A percentile compares a stretch with the other conserved stretches of the same genome.
phyloP scores from a whole-genome alignment of 2,113 vertebrate genomes.

The Cynocephalus volans region DNA sequence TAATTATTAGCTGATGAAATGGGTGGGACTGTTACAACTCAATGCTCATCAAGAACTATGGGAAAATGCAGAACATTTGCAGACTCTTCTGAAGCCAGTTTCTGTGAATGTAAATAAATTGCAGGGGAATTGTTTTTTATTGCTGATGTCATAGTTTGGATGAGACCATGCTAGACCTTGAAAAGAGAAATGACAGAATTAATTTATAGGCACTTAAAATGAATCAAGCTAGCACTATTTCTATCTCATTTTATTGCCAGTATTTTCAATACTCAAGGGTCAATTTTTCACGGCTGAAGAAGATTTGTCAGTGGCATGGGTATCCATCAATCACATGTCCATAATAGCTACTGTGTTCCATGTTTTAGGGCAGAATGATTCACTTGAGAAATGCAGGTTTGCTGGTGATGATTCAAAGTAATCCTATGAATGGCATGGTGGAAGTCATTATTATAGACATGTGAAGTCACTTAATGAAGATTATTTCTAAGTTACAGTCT shows the following conservation, averaged over 20 bases:
- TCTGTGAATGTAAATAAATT: background rate
- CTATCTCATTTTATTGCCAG: constrained; percentile 27
- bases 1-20: constrained; percentile 6
- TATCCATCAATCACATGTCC: background rate
- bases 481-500: constrained; percentile 35
- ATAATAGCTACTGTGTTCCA: background rate
- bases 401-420: background rate
- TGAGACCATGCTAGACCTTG: constrained; percentile 31
- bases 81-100: background rate
- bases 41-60: background rate
- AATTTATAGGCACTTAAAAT: constrained; percentile 45
- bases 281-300: constrained; percentile 34
- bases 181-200: constrained; percentile 34
- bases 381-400: constrained; percentile 13
- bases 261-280: constrained; percentile 36
- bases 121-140: background rate
- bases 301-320: background rate
- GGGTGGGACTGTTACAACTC: background rate
- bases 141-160: constrained; percentile 11
- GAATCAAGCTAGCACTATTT: background rate
- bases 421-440: background rate
- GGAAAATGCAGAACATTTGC: background rate
- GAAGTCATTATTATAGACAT: constrained; percentile 3
- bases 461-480: background rate
- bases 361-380: background rate